phyloP scores from a whole-genome alignment of 2,113 vertebrate genomes.

The Upupa epops region DNA sequence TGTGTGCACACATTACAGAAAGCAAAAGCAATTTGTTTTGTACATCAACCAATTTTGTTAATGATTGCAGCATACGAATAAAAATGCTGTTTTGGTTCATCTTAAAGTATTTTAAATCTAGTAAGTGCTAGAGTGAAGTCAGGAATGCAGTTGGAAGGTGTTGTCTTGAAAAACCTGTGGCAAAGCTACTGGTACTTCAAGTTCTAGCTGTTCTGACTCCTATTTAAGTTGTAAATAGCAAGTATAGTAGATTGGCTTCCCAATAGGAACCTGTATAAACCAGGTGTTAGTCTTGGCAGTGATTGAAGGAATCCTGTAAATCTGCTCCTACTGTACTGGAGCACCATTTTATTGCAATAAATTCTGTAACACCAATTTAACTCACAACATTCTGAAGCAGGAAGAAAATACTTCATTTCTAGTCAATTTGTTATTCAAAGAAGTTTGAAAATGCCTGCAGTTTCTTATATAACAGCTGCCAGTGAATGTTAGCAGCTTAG shows the following conservation, averaged over 20 bases:
- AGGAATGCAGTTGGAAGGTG: neutral
- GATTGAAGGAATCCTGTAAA: constrained; percentile 37
- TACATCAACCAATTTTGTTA: neutral
- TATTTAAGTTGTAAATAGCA: constrained; percentile 14
- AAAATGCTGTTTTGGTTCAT: neutral
- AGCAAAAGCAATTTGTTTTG: too few species aligned
- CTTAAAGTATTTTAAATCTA: neutral
- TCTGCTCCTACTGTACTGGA: constrained; percentile 27
- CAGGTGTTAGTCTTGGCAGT: neutral
- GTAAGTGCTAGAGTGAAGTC: neutral
- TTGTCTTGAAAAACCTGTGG: neutral
- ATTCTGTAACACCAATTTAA: constrained; percentile 1
- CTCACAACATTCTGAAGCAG: constrained; percentile 22
- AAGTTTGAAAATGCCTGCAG: neutral
- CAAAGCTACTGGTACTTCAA: neutral
- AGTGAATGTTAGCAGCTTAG: too few species aligned
- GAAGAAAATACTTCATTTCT: constrained; percentile 27
- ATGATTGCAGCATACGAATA: neutral
- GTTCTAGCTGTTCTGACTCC: neutral
- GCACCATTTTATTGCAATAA: constrained; percentile 11
- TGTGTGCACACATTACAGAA: neutral
- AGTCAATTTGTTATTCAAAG: neutral
- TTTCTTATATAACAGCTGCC: neutral
- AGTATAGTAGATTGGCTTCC: neutral
- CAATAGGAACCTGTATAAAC: constrained; percentile 51